Evolutionary conservation across 2,888 invertebrate genomes (phyloP).

Genomic region (Phengaris alcon): DNA sequence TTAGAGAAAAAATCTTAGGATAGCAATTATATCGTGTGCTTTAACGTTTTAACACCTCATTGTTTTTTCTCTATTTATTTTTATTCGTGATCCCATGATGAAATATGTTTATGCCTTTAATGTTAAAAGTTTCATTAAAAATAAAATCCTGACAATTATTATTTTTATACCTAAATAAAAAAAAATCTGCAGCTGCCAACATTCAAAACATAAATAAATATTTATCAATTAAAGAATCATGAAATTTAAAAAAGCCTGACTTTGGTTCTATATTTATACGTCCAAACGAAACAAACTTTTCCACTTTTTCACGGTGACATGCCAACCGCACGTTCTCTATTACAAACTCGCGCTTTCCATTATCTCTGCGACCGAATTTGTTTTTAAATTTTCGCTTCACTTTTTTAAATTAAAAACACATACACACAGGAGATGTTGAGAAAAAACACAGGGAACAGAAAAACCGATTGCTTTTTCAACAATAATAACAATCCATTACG

Average conservation of each 20-base stretch:
- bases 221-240: neutral
- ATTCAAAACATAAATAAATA: neutral
- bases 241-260: conserved; percentile 7
- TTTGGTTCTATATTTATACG: conserved; percentile 40
- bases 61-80: too few relatives aligned
- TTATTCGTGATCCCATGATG: too few relatives aligned
- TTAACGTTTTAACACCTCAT: too few relatives aligned
- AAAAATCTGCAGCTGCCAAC: neutral
- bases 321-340: conserved; percentile 73
- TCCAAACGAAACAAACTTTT: conserved; percentile 60
- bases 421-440: conserved; percentile 46
- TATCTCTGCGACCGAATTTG: conserved; percentile 70
- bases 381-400: conserved; percentile 63
- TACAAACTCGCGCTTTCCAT: conserved; percentile 72
- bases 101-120: too few relatives aligned
- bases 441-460: conserved; percentile 34
- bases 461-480: conserved; percentile 41
- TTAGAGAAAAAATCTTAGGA: too few relatives aligned
- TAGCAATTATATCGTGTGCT: too few relatives aligned
- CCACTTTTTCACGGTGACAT: conserved; percentile 72
- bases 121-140: too few relatives aligned
- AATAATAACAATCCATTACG: conserved; percentile 31
- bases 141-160: too few relatives aligned
- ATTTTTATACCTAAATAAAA: too few relatives aligned
- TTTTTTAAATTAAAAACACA: conserved; percentile 60